phyloP scores from a whole-genome alignment of 2,113 vertebrate species.

The Serinus canaria region DNA sequence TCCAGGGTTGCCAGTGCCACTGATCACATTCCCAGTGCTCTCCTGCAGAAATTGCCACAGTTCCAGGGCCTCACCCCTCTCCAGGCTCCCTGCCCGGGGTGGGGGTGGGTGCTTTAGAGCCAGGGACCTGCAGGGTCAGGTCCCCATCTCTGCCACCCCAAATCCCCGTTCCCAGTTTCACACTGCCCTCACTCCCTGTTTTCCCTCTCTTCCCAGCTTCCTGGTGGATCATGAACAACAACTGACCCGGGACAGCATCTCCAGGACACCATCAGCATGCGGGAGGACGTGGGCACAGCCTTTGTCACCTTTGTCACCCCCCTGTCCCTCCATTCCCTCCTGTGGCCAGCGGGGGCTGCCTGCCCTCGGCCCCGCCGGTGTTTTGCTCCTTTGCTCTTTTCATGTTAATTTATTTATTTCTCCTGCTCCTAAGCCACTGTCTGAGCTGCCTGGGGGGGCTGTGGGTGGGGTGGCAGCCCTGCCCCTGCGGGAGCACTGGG shows the following conservation, averaged over 20 bases:
- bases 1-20: accelerated
- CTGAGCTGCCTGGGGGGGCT: accelerated
- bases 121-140: not conserved
- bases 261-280: not conserved
- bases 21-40: not conserved
- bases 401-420: not conserved
- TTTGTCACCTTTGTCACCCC: not conserved
- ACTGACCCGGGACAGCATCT: conserved; percentile 62
- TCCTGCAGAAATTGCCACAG: not conserved
- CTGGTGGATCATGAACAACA: conserved; percentile 96
- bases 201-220: conserved; percentile 77
- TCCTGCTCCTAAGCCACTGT: not conserved
- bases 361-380: not conserved
- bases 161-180: not conserved
- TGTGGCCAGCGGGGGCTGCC: not conserved
- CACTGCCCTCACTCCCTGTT: not conserved
- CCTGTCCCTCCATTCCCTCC: not conserved
- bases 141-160: accelerated
- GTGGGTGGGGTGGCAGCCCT: accelerated
- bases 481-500: not conserved
- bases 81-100: not conserved
- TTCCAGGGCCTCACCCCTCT: not conserved
- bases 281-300: not conserved
- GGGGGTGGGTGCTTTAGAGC: not conserved
- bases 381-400: not conserved